phyloP scores from a whole-genome alignment of 2,888 invertebrate genomes.

The Microdon myrmicae region DNA sequence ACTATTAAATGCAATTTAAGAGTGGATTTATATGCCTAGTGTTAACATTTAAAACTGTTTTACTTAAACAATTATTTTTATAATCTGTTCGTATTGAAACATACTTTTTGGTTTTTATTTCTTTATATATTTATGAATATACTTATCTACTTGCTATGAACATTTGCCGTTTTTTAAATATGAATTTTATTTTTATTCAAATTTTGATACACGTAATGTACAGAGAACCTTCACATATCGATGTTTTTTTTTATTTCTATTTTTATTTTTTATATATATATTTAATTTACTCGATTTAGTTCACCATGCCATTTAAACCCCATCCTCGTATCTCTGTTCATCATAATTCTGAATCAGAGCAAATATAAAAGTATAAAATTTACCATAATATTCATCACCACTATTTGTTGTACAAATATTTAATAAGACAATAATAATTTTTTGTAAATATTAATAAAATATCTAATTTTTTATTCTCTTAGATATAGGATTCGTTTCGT shows the following conservation, averaged over 20 bases:
- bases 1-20: slow-evolving; percentile 50
- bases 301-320: no score
- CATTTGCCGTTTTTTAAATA: slow-evolving; percentile 11
- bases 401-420: no score
- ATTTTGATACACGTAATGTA: slow-evolving; percentile 5
- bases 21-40: slow-evolving; percentile 50
- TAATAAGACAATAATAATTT: no score
- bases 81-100: no score
- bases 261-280: slow-evolving; percentile 1
- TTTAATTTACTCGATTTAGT: no score
- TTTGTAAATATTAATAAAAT: no score
- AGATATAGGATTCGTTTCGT: slow-evolving; percentile 41
- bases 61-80: not conserved
- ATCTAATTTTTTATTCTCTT: slow-evolving; percentile 35
- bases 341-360: no score
- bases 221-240: not conserved
- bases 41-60: slow-evolving; percentile 26
- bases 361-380: no score
- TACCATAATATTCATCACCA: no score
- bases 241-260: not conserved
- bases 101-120: slow-evolving; percentile 6
- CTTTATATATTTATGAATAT: slow-evolving; percentile 4
- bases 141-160: slow-evolving; percentile 22
- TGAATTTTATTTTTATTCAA: slow-evolving; percentile 12
- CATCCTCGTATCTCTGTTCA: no score